Conservation (phyloP, 1,140 invertebrate genomes). For the Venustaconcha ellipsiformis region DNA sequence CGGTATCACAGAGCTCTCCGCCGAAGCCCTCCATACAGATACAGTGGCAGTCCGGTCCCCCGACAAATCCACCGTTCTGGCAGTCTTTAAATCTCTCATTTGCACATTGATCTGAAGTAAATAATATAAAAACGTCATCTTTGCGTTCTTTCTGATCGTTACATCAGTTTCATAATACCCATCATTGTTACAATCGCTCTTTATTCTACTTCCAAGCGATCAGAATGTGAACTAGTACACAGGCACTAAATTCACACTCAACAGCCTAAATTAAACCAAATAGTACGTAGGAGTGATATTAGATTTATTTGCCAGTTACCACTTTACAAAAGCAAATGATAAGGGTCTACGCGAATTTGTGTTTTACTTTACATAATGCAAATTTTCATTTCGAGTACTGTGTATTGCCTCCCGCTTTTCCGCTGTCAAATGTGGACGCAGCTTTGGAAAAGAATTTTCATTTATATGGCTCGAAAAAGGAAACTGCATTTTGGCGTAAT, state of each 20-base stretch:
- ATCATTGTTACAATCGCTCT: not conserved
- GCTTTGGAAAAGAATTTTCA: no score
- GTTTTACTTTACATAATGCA: no score
- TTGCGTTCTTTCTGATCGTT: not conserved
- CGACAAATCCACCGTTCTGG: conserved; percentile 37
- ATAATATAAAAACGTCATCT: not conserved
- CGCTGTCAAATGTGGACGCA: no score
- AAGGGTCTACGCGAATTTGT: no score
- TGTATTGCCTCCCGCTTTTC: no score
- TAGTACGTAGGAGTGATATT: no score
- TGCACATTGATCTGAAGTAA: conserved; percentile 17
- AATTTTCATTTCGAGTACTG: no score
- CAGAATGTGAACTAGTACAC: not conserved
- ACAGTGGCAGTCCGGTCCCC: conserved; percentile 35
- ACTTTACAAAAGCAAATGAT: no score
- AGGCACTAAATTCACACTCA: not conserved
- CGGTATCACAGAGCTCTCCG: conserved; percentile 34
- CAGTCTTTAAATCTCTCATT: conserved; percentile 12
- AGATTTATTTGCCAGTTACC: no score
- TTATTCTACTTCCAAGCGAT: not conserved
- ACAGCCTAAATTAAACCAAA: no score
- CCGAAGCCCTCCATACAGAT: conserved; percentile 41
- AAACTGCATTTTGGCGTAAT: no score
- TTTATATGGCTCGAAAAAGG: no score
- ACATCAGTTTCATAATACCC: not conserved